Evolutionary conservation across 2,113 vertebrate genomes (phyloP).

Genomic region (Ceyx melanurus): DNA sequence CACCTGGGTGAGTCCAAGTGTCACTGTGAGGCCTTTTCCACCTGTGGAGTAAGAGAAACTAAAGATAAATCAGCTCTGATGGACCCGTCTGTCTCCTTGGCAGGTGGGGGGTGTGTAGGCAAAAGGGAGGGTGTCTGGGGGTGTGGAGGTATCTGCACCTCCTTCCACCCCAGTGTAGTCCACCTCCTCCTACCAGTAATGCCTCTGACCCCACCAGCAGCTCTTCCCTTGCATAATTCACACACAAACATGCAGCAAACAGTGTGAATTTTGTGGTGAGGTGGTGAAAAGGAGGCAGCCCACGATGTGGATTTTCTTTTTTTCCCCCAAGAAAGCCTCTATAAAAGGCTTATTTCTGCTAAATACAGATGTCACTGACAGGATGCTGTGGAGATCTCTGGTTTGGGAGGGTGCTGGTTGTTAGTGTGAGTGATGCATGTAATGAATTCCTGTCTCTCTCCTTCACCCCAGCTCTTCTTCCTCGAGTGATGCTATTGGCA

Average conservation of each 20-base stretch:
- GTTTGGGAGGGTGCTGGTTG: background rate
- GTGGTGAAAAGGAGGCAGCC: rapidly evolving
- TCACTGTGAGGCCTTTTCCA: background rate
- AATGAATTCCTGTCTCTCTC: background rate
- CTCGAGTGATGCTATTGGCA: rapidly evolving
- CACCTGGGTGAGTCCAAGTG: background rate
- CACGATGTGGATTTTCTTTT: too few relatives aligned
- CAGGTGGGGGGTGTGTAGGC: background rate
- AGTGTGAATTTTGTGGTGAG: background rate
- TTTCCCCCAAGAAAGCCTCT: background rate
- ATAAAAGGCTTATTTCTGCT: background rate
- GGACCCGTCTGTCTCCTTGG: background rate
- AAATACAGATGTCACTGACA: too few relatives aligned
- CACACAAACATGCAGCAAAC: rapidly evolving
- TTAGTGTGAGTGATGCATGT: background rate
- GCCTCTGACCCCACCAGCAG: background rate
- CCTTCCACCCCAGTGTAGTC: background rate
- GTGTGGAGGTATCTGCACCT: background rate
- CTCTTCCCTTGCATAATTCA: rapidly evolving
- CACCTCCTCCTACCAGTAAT: background rate
- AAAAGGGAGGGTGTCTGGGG: background rate
- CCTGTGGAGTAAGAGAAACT: background rate
- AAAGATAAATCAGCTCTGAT: background rate
- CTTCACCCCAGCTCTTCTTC: background rate
- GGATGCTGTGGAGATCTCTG: background rate